Evolutionary conservation across 2,888 invertebrate species (phyloP).

Genomic region (Lottia scabra): DNA sequence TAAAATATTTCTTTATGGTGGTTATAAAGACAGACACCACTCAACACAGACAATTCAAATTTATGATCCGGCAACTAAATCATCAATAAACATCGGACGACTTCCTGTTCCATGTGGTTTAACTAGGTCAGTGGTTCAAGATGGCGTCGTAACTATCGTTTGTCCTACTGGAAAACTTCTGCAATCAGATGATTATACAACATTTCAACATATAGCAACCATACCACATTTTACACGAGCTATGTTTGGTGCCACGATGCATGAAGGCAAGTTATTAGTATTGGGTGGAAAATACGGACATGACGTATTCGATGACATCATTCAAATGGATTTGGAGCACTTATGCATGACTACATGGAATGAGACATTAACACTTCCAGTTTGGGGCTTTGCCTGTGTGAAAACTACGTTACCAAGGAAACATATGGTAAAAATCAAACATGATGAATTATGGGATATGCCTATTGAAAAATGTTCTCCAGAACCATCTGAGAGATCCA

Average conservation of each 20-base stretch:
- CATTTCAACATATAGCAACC: constrained; percentile 14
- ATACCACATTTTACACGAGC: constrained; percentile 29
- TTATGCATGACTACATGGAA: constrained; percentile 14
- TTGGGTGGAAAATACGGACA: constrained; percentile 25
- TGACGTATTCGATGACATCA: constrained; percentile 25
- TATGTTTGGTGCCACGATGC: constrained; percentile 19
- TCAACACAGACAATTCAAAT: constrained; percentile 22
- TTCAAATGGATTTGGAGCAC: constrained; percentile 22
- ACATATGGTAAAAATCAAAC: constrained; percentile 15
- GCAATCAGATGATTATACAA: constrained; percentile 21
- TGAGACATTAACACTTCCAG: constrained; percentile 20
- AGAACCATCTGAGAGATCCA: not conserved
- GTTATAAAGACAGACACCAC: constrained; percentile 21
- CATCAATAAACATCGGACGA: constrained; percentile 14
- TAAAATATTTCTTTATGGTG: constrained; percentile 23
- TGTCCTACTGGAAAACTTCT: constrained; percentile 27
- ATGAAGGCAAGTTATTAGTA: constrained; percentile 15
- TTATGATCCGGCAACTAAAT: constrained; percentile 17
- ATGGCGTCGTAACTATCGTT: constrained; percentile 15
- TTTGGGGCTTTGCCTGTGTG: constrained; percentile 25
- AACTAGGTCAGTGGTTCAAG: constrained; percentile 12
- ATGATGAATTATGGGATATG: constrained; percentile 10
- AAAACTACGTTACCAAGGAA: constrained; percentile 14
- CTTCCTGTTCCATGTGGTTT: constrained; percentile 24
- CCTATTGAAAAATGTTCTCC: not conserved